phyloP scores from a whole-genome alignment of 1,140 invertebrate species.

The Ceratoteleas bidentatus region DNA sequence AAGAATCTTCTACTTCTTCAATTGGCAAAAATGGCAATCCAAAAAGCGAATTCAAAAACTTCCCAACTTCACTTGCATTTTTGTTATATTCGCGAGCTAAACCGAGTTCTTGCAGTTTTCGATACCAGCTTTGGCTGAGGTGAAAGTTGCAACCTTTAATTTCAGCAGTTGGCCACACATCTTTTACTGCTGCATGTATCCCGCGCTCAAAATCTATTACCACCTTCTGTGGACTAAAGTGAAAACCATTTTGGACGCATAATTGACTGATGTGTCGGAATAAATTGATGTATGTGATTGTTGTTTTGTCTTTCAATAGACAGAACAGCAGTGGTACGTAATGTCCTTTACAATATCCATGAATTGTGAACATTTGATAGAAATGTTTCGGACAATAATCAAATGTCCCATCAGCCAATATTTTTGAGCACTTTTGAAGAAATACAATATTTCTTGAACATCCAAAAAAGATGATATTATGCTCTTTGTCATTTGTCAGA shows the following conservation, averaged over 20 bases:
- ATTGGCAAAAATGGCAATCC: constrained; percentile 15
- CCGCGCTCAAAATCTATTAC: neutral
- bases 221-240: neutral
- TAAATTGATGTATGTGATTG: neutral
- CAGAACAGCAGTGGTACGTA: neutral
- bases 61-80: neutral
- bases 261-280: neutral
- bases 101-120: neutral
- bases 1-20: constrained; percentile 5
- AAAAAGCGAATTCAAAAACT: constrained; percentile 17
- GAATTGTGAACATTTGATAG: too few species aligned
- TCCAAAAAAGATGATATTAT: too few species aligned
- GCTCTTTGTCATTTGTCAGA: too few species aligned
- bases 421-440: too few species aligned
- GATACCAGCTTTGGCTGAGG: neutral
- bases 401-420: too few species aligned
- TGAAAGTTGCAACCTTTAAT: neutral
- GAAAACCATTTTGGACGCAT: neutral
- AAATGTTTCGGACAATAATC: too few species aligned
- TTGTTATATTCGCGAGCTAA: neutral
- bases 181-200: too few species aligned
- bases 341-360: too few species aligned
- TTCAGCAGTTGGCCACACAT: too few species aligned
- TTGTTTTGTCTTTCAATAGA: neutral
- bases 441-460: too few species aligned